Base-by-base conservation (phyloP, 2,888 invertebrate genomes). In the Petrophora chlorosata region DNA sequence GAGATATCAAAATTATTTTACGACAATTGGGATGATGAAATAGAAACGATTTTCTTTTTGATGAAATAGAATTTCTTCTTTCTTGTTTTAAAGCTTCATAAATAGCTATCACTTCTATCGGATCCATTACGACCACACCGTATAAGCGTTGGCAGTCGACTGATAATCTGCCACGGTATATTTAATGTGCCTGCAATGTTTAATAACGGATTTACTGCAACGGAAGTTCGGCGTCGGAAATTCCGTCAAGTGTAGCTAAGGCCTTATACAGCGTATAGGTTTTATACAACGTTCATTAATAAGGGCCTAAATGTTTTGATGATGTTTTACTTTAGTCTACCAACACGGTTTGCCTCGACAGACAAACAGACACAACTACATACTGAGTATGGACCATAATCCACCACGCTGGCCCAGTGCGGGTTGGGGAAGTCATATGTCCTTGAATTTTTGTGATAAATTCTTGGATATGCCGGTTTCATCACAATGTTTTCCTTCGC, bases 61-160 rank as follows among this genome's bases (percentile, higher is more conserved):
- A n/a, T n/a, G n/a, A n/a, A n/a, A n/a, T n/a, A n/a, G n/a, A n/a
- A n/a, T 25, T 43, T 41, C 17, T 40, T 45, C 47, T 50, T 30
- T 54, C 49, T 41, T 49, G 41, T 52, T 48, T 43, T 45, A 53
- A 57, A 26, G 54, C 51, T 12, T 57, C 48, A 48, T 53, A 53
- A 53, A 53, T 48, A 50, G 50, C 45, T 56, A 56, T 51, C 51
- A 56, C 56, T 58, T 59, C 56, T 53, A 59, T 51, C 46, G 59
- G 51, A 56, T 56, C 51, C 53, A 56, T 53, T 14, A 54, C 48
- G 28, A 28, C 28, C 12, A 28, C 28, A 28, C 28, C 28, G 28
- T 28, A 28, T 28, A 30, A 30, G 30, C 30, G 15, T 5, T 3
- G 28, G 13, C 28, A 28, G 28, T 5, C 28, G 28, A 28, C 28